A percentile compares a stretch with the other conserved stretches of the same genome.
Evolutionary conservation across 2,113 vertebrate species (phyloP).

Genomic region (Stegastes partitus): DNA sequence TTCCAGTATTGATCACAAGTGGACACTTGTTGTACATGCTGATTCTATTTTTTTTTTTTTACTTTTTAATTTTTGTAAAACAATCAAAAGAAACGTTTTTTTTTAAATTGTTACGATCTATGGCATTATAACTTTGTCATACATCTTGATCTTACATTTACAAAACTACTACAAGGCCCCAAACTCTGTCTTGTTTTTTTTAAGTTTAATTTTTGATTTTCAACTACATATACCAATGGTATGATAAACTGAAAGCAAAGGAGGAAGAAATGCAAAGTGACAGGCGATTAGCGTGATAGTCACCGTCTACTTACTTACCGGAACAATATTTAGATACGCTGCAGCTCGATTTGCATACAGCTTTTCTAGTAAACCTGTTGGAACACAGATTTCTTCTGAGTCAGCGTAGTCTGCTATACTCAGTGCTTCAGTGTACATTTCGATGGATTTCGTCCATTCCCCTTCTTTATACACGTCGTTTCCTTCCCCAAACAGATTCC

Average conservation of each 20-base stretch:
- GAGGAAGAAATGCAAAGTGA: neutral
- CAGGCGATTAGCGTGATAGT: neutral
- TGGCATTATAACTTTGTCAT: no score
- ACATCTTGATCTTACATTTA: no score
- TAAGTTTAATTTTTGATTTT: neutral
- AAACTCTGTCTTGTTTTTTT: neutral
- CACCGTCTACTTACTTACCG: constrained; percentile 61
- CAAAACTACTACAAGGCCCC: no score
- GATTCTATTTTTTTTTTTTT: no score
- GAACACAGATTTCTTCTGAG: constrained; percentile 91
- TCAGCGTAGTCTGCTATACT: constrained; percentile 94
- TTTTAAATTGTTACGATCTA: no score
- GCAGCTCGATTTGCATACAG: constrained; percentile 94
- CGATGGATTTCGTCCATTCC: constrained; percentile 90
- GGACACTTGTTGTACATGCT: no score
- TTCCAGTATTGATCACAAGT: no score
- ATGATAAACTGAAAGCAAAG: neutral
- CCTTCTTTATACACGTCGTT: constrained; percentile 93
- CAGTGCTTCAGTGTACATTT: constrained; percentile 94
- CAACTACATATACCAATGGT: no score
- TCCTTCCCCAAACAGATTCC: constrained; percentile 94
- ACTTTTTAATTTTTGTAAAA: no score
- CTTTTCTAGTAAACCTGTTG: constrained; percentile 89
- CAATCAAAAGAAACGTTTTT: no score
- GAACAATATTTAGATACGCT: constrained; percentile 92